Evolutionary conservation across 2,797 vertebrate species (phyloP).

Genomic region (Chaetophractus vellerosus): DNA sequence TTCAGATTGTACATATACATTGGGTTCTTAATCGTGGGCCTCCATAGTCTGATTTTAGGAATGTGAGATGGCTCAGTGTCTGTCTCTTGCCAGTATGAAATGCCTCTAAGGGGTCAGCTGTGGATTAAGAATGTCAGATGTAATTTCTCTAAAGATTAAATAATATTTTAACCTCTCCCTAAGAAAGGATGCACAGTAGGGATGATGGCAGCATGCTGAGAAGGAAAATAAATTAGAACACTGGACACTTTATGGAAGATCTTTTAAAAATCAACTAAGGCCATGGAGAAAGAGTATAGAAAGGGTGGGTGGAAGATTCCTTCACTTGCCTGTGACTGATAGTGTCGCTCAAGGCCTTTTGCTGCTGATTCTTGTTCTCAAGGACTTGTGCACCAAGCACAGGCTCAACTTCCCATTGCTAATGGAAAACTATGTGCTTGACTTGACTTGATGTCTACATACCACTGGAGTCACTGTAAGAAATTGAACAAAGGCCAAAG

Average conservation of each 20-base stretch:
- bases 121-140: neutral
- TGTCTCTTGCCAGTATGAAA: neutral
- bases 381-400: neutral
- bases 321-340: neutral
- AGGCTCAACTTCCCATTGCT: neutral
- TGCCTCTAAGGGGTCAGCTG: neutral
- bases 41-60: neutral
- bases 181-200: neutral
- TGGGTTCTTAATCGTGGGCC: neutral
- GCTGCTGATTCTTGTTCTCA: neutral
- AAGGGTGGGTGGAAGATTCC: neutral
- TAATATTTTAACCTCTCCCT: neutral
- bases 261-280: neutral
- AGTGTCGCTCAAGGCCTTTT: neutral
- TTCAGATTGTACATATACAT: neutral
- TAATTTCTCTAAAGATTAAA: neutral
- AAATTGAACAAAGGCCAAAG: neutral
- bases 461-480: neutral
- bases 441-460: neutral
- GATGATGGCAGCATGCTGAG: neutral
- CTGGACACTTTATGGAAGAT: neutral
- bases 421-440: neutral
- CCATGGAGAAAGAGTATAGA: accelerated
- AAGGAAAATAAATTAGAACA: neutral
- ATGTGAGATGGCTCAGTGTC: neutral